A percentile compares a stretch with the other conserved stretches of the same genome.
Evolutionary conservation across 2,113 vertebrate species (phyloP).

Genomic region (Gallinago media): DNA sequence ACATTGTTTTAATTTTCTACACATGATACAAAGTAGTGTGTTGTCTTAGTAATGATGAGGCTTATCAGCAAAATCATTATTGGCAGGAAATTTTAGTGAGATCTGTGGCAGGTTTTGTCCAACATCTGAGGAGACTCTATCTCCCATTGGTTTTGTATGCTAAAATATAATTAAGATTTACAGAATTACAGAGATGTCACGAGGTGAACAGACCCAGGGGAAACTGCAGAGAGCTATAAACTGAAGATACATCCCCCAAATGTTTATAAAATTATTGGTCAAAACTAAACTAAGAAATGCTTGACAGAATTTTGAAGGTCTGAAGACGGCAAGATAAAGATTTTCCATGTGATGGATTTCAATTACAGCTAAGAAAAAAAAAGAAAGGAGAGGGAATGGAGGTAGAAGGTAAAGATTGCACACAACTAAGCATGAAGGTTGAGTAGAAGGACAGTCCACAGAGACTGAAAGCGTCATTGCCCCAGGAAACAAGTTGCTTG

Average conservation of each 20-base stretch:
- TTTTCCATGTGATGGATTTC: background rate
- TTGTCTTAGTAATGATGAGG: too few species aligned
- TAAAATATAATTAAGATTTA: conserved; percentile 13
- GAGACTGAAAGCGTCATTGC: background rate
- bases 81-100: background rate
- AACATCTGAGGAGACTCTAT: background rate
- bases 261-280: background rate
- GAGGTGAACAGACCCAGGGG: background rate
- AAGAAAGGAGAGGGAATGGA: background rate
- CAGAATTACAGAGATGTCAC: background rate
- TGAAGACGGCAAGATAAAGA: background rate
- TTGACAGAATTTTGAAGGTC: background rate
- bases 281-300: background rate
- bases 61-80: conserved; percentile 44
- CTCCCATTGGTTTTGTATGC: background rate
- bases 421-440: conserved; percentile 2
- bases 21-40: too few species aligned
- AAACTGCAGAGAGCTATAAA: background rate
- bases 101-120: background rate
- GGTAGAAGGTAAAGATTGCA: background rate
- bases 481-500: background rate
- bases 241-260: background rate
- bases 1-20: too few species aligned
- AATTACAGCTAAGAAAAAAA: background rate
- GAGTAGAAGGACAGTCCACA: background rate